Percentiles rank a stretch among this genome's conserved stretches.
These are phyloP conservation scores for Acipenser transmontanus DNA, from an alignment of 2,797 vertebrate species.

Conservation along the genomic window DNA sequence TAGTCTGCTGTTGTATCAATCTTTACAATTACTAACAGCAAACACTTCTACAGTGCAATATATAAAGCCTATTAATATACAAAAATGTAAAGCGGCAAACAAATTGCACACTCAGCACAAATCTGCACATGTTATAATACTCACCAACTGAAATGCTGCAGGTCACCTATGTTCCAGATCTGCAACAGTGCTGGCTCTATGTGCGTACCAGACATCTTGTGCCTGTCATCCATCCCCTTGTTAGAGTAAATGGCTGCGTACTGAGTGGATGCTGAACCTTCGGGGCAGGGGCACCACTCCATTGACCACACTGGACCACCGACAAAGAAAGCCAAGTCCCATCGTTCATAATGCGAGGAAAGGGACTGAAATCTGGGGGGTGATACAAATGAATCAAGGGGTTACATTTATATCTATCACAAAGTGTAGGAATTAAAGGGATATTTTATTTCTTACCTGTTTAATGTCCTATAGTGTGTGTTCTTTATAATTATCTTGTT, in stretches of 20 bases:
- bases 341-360: constrained; percentile 65
- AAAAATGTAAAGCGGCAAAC: too few species aligned
- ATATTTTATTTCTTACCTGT: too few species aligned
- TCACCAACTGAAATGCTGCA: constrained; percentile 71
- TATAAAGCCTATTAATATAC: too few species aligned
- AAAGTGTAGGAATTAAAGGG: too few species aligned
- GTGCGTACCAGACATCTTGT: constrained; percentile 53
- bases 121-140: constrained; percentile 3
- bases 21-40: too few species aligned
- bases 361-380: constrained; percentile 67
- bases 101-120: too few species aligned
- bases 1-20: not conserved
- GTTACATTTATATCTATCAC: not conserved
- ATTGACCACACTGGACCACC: constrained; percentile 87
- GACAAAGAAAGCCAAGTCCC: constrained; percentile 74
- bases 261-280: constrained; percentile 64
- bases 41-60: too few species aligned
- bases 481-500: too few species aligned
- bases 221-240: constrained; percentile 72
- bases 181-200: constrained; percentile 69
- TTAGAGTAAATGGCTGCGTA: constrained; percentile 80
- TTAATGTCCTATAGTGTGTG: too few species aligned
- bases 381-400: not conserved
- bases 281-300: constrained; percentile 88
- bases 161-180: constrained; percentile 76